phyloP scores from a whole-genome alignment of 2,888 invertebrate species.

The Luperina nickerlii region DNA sequence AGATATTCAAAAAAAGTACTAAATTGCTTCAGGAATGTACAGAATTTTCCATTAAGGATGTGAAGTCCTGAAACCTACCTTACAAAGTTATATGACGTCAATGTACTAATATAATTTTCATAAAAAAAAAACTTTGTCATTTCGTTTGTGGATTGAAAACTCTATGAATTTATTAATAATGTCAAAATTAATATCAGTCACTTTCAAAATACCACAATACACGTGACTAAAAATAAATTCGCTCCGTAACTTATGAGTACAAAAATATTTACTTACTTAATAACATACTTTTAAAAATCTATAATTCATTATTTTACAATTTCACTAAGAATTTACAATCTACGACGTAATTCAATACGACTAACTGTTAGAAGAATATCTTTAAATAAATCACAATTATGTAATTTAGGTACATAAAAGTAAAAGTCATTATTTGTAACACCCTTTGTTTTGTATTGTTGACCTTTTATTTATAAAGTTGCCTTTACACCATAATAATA shows the following conservation, averaged over 20 bases:
- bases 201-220: slow-evolving; percentile 50
- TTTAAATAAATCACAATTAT: slow-evolving; percentile 59
- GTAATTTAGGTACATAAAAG: slow-evolving; percentile 56
- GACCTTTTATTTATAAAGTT: slow-evolving; percentile 4
- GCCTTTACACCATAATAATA: slow-evolving; percentile 12
- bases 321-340: slow-evolving; percentile 64
- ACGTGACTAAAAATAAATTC: slow-evolving; percentile 67
- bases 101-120: slow-evolving; percentile 38
- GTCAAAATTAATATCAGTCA: slow-evolving; percentile 50
- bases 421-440: slow-evolving; percentile 36
- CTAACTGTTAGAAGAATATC: slow-evolving; percentile 48
- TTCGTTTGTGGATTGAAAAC: background rate
- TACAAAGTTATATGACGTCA: slow-evolving; percentile 23
- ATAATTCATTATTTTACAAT: slow-evolving; percentile 62
- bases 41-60: slow-evolving; percentile 14
- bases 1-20: slow-evolving; percentile 10
- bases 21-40: slow-evolving; percentile 56
- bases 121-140: slow-evolving; percentile 7
- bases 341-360: slow-evolving; percentile 60
- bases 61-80: slow-evolving; percentile 22
- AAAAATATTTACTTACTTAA: slow-evolving; percentile 64
- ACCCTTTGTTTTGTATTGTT: slow-evolving; percentile 21
- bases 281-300: slow-evolving; percentile 61
- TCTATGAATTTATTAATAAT: slow-evolving; percentile 30
- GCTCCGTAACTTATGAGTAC: slow-evolving; percentile 66